phyloP scores from a whole-genome alignment of 1,140 invertebrate species.

The Drosophila nasuta region DNA sequence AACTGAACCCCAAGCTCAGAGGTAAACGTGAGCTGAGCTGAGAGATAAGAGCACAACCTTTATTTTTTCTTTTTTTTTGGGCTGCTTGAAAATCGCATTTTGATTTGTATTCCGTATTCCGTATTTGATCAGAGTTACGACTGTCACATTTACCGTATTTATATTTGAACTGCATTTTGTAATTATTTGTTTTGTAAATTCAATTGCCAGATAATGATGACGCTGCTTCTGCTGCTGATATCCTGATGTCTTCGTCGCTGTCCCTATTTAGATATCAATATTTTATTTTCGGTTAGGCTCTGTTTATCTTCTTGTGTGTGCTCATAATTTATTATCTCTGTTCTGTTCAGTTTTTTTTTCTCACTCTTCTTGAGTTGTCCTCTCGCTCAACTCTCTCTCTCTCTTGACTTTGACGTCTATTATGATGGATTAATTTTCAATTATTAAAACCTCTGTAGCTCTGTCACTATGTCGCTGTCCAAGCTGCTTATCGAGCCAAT shows the following conservation, averaged over 20 bases:
- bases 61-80: conserved; percentile 22
- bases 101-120: conserved; percentile 66
- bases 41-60: conserved; percentile 51
- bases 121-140: conserved; percentile 65
- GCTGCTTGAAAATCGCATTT: conserved; percentile 76
- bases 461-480: not conserved
- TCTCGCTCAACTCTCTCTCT: conserved; percentile 1
- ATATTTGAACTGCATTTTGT: conserved; percentile 66
- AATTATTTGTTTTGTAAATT: conserved; percentile 78
- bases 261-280: conserved; percentile 45
- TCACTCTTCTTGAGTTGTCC: conserved; percentile 20
- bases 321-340: conserved; percentile 70
- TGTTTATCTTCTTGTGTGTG: conserved; percentile 57
- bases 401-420: conserved; percentile 71
- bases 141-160: conserved; percentile 37
- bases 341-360: conserved; percentile 2
- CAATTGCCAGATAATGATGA: conserved; percentile 76
- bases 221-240: conserved; percentile 18
- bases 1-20: conserved; percentile 9
- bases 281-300: conserved; percentile 49
- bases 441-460: conserved; percentile 53
- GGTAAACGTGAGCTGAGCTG: conserved; percentile 46
- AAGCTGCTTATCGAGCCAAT: conserved; percentile 35
- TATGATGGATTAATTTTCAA: conserved; percentile 84
- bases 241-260: conserved; percentile 17